Base-by-base conservation (phyloP, 2,113 vertebrate genomes). In the Paradisaea rubra region DNA sequence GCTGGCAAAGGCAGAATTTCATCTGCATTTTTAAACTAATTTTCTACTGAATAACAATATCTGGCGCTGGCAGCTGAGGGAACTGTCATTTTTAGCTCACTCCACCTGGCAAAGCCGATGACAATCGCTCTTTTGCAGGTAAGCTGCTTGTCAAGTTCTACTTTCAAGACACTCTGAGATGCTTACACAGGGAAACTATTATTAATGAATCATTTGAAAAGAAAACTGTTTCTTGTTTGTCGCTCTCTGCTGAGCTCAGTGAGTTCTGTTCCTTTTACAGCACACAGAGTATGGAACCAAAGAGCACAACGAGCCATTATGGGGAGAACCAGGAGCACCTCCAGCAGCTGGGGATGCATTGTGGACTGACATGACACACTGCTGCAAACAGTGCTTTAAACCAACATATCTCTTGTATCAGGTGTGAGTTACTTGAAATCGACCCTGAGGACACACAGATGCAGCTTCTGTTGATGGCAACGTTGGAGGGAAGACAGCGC, bases 281-380 rank as follows among this genome's bases (percentile, higher is more conserved):
- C 15, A 7, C 45, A 30, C 0, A 21, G 8, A 53, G 49, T 1
- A 15, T 0, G 10, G 65, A 60, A 52, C 11, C 14, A 14, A 10
- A 28, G 4, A n/a, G 10, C 0, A 0, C n/a, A 37, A 27, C 1
- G 16, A 57, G 11, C 8, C 27, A 6, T 2, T 10, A 37, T 0
- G 3, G 13, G 18, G 20, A 44, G 54, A 54, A 7, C 2, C 19
- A 63, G 9, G 16, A 79, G 7, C 57, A 39, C 16, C 22, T 44
- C 7, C 35, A 66, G 21, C 6, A 15, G 17, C 17, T 37, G 18
- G 5, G 27, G 30, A 15, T 37, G 3, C 16, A 4, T 11, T 11
- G 8, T 3, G 25, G 7, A 30, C 1, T 35, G 50, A n/a, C 5
- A 13, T 6, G 37, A 27, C 14, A 15, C 7, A 7, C 0, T 3